phyloP scores from a whole-genome alignment of 2,113 vertebrate species.

The Illadopsis cleaveri region DNA sequence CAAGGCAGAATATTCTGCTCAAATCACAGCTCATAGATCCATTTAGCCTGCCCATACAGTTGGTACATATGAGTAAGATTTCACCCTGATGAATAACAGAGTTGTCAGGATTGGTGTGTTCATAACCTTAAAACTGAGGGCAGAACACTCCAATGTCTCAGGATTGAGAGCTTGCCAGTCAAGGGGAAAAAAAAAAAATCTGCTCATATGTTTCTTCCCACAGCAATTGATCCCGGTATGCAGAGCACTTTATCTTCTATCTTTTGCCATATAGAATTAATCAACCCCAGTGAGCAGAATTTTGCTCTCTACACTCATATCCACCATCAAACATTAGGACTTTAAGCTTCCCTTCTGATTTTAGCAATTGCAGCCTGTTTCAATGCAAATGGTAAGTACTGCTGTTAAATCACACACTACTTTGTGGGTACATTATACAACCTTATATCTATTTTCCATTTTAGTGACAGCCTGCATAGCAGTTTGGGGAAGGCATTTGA shows the following conservation, averaged over 20 bases:
- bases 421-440: background rate
- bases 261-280: slow-evolving; percentile 18
- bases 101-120: slow-evolving; percentile 10
- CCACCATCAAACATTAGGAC: background rate
- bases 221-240: background rate
- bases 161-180: slow-evolving; percentile 3
- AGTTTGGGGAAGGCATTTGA: background rate
- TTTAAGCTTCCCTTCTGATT: background rate
- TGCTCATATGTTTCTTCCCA: background rate
- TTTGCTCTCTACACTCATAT: background rate
- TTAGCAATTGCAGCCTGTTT: background rate
- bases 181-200: background rate
- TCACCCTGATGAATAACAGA: background rate
- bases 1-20: background rate
- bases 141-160: background rate
- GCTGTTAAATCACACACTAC: slow-evolving; percentile 9
- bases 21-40: background rate
- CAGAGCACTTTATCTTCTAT: background rate
- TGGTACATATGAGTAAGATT: background rate
- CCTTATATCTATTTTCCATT: background rate
- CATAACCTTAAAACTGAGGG: slow-evolving; percentile 16
- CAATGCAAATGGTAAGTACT: background rate
- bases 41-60: background rate
- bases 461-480: slow-evolving; percentile 2
- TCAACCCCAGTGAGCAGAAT: background rate